Evolutionary conservation across 2,888 invertebrate species (phyloP).

Genomic region (Drosophila limbata): DNA sequence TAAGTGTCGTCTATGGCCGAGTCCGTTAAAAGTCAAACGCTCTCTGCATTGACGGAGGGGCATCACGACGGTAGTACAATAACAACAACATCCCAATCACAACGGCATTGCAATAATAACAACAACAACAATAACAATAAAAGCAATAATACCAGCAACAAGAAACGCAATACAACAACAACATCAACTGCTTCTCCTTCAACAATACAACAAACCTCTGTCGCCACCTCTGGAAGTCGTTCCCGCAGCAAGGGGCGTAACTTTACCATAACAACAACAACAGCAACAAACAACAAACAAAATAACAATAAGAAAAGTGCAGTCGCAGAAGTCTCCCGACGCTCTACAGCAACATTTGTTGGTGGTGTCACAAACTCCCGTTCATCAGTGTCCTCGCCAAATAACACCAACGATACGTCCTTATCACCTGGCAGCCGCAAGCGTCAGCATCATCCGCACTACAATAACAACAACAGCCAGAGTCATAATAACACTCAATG

Average conservation of each 20-base stretch:
- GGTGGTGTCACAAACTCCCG: constrained; percentile 31
- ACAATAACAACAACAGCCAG: constrained; percentile 25
- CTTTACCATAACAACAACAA: constrained; percentile 16
- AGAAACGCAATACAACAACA: constrained; percentile 38
- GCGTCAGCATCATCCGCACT: constrained; percentile 64
- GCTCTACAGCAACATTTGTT: constrained; percentile 37
- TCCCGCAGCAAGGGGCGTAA: constrained; percentile 61
- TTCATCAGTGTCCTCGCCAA: constrained; percentile 36
- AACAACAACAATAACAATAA: constrained; percentile 52
- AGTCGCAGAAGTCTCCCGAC: constrained; percentile 33
- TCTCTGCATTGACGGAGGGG: constrained; percentile 90
- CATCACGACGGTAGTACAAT: constrained; percentile 82
- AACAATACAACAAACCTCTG: constrained; percentile 34
- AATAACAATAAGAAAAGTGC: constrained; percentile 44
- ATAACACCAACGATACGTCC: constrained; percentile 51
- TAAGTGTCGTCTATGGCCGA: constrained; percentile 96
- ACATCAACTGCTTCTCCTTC: constrained; percentile 24
- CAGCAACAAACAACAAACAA: constrained; percentile 15
- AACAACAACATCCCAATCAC: constrained; percentile 53
- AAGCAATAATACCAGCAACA: constrained; percentile 45
- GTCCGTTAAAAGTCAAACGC: constrained; percentile 92
- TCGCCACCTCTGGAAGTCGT: constrained; percentile 37
- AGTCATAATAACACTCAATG: constrained; percentile 35
- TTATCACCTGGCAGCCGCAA: constrained; percentile 69
- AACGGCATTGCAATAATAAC: constrained; percentile 50